Evolutionary conservation across 2,888 invertebrate genomes (phyloP).

Genomic region (Sceliomorpha sp.): DNA sequence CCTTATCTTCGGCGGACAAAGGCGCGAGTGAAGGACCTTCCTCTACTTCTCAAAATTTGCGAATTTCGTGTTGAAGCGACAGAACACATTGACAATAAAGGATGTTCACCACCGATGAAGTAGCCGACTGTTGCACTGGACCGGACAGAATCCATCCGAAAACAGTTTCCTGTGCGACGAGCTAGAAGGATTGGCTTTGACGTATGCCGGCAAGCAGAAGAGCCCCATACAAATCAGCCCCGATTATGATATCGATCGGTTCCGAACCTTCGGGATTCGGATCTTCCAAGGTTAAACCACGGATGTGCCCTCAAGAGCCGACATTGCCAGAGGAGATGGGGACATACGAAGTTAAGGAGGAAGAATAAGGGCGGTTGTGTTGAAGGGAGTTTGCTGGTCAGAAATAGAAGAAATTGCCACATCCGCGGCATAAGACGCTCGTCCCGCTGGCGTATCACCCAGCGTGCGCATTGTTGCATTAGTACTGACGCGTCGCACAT

Average conservation of each 20-base stretch:
- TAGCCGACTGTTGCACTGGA: not conserved
- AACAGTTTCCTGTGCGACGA: not conserved
- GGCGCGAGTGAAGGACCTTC: slow-evolving; percentile 11
- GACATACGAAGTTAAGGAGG: not conserved
- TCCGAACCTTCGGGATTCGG: slow-evolving; percentile 6
- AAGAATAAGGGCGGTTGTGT: too few species aligned
- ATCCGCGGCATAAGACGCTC: too few species aligned
- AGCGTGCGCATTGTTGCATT: not conserved
- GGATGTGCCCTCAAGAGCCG: slow-evolving; percentile 6
- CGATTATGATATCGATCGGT: slow-evolving; percentile 23
- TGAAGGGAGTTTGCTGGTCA: too few species aligned
- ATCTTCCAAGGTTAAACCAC: slow-evolving; percentile 16
- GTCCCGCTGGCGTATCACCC: slow-evolving; percentile 1
- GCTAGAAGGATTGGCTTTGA: not conserved
- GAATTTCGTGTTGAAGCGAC: not conserved
- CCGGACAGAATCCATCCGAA: not conserved
- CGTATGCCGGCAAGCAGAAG: not conserved
- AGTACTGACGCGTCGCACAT: not conserved
- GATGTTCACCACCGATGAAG: not conserved
- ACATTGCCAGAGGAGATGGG: not conserved
- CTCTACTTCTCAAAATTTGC: slow-evolving; percentile 35
- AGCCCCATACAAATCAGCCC: slow-evolving; percentile 9
- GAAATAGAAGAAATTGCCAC: too few species aligned
- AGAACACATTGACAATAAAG: not conserved
- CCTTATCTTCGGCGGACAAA: not conserved